Evolutionary conservation across 2,113 vertebrate species (phyloP), one percentile per base, ranked within the genome.

Genomic region (Campylomormyrus tamandua): DNA sequence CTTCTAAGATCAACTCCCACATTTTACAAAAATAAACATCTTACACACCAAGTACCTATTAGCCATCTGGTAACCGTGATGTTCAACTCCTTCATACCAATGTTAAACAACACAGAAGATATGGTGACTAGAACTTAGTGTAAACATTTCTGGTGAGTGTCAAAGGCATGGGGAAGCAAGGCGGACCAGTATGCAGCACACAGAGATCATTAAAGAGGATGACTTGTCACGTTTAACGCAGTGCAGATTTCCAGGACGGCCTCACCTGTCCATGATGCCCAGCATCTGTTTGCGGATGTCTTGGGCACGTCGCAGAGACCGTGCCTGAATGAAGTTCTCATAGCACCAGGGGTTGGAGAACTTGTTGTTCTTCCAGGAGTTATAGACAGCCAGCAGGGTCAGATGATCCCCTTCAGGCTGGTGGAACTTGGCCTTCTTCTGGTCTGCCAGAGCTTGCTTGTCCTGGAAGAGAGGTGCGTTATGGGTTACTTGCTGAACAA

Each of bases 361-460:
- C 91, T 99, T 99, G 91, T 99, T 99, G 90, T 99, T 99, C 93
- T 99, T 99, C 98, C 98, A 99, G 77, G 98, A 99, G 92, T 99
- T 99, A 94, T 99, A 99, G n/a, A 99, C 98, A 0, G 98, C 98
- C 94, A 99, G 94, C 89, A 99, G 93, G 0, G 98, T 99, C 89
- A 99, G 97, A 90, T 99, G 98, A 91, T 99, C 98, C 0, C 98
- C 98, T 94, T 99, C 98, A 0, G 98, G 98, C 88, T 99, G 98
- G 94, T 99, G 98, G 93, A 99, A 99, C 93, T 99, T 99, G 9
- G 98, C 98, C 92, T 99, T 99, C 96, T 99, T 99, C 92, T 99
- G 98, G 93, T 99, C 98, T 2, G 98, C 98, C 6, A 99, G 95
- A 1, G 98, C 98, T 94, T 99, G 98, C 92, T 99, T 99, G 94